Evolutionary conservation across 2,797 vertebrate species (phyloP), one percentile per base, ranked within the genome.

Genomic region (Leptoclinus maculatus): DNA sequence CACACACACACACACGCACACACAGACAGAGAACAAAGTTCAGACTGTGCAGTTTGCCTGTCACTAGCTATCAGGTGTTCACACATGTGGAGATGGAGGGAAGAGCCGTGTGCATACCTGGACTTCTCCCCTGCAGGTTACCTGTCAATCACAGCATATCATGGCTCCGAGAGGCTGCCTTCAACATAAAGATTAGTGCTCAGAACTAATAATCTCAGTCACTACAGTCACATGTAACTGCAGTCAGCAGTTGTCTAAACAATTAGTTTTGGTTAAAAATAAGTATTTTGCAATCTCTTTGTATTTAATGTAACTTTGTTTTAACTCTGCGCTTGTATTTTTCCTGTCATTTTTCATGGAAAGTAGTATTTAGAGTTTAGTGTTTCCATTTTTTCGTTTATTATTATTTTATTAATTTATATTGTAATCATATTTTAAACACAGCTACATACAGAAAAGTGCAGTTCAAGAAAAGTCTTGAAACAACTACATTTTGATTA

Each of bases 81-180:
- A 82, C 87, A 85, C 84, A 59, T 78, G 70, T 74, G 47, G 65
- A 69, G 78, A 79, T 47, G 56, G 67, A 80, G 74, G 77, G 58
- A 38, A 66, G 82, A 81, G 82, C 39, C 13, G 21, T 68, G 75
- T 75, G 77, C 83, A 94, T 94, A 92, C 88, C 88, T 92, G 78
- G 64, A 78, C 59, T 66, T 79, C 58, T 82, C 32, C 87, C 87
- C 90, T 76, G 82, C 84, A 93, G 93, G 84, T 81, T 77, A 78
- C 36, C 90, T 93, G 91, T 92, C 93, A 93, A 82, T 94, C 93
- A 89, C 66, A 84, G 74, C 83, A 76, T 83, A 90, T 89, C 85
- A 85, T 54, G n/a, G 87, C 87, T 91, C 76, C 85, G 53, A 78
- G 76, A 85, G 41, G 53, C 75, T 76, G 64, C 71, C 76, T 64